A percentile compares a stretch with the other conserved stretches of the same genome.
These are phyloP conservation scores for Hypolimnas misippus DNA, from an alignment of 2,888 invertebrate species.

Conservation along the genomic window DNA sequence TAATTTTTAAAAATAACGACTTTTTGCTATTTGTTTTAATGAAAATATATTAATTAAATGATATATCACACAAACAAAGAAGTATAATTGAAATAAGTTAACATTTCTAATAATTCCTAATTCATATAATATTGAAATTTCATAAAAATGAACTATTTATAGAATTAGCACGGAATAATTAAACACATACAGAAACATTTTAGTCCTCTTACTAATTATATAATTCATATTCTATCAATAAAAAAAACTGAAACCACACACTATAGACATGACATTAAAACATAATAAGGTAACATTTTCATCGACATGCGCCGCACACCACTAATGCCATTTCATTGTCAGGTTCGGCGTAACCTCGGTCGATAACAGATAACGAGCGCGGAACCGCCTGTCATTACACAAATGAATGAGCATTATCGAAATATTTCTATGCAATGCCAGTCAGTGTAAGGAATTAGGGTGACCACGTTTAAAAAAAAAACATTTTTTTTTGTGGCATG, in stretches of 20 bases:
- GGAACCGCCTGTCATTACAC: constrained; percentile 70
- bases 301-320: constrained; percentile 49
- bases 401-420: constrained; percentile 62
- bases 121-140: too few relatives aligned
- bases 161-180: too few relatives aligned
- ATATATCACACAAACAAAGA: too few relatives aligned
- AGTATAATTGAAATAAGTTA: too few relatives aligned
- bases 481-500: too few relatives aligned
- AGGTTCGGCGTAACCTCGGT: constrained; percentile 76
- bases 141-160: too few relatives aligned
- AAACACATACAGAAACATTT: too few relatives aligned
- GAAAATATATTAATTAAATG: too few relatives aligned
- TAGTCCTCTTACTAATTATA: background rate
- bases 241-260: background rate
- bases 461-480: constrained; percentile 45
- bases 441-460: constrained; percentile 43
- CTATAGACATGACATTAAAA: too few relatives aligned
- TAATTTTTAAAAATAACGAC: too few relatives aligned
- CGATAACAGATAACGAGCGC: constrained; percentile 73
- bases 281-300: background rate
- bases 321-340: constrained; percentile 77
- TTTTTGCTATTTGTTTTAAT: too few relatives aligned
- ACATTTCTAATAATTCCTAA: too few relatives aligned
- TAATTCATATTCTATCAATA: background rate
- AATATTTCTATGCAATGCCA: constrained; percentile 69